Base-by-base conservation (phyloP, 1,140 invertebrate genomes). In the Apis cerana region DNA sequence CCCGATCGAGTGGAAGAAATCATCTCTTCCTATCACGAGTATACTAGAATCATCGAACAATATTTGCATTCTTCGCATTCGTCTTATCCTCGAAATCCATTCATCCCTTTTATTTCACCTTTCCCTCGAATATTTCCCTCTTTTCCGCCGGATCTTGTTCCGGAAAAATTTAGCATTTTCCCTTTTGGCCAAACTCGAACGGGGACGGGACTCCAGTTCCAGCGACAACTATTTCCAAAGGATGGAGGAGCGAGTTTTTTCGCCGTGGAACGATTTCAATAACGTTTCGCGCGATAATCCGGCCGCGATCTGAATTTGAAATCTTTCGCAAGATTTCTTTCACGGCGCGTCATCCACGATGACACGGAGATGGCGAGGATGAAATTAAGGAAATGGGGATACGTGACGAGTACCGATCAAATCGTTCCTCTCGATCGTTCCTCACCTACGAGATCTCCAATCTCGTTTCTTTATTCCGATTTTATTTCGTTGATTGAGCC, bases 241-340 rank as follows among this genome's bases (percentile, higher is more conserved):
- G 19, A 27, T 21, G 19, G 43, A 3, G 8, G 15, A 7, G 15
- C 27, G 27, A 27, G 27, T 27, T 1, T 12, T 62, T 62, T 21
- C 19, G 48, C 71, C 52, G 11, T 7, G n/a, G 10, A 9, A 7
- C 17, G 56, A 43, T 79, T 79, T 72, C 77, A 62, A 52, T 62
- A 69, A 50, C 52, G 71, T 17, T n/a, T 15, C 48, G 54, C 67
- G 48, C 76, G 43, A 43, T 50, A 58, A 79, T 58, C 33, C n/a
- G 54, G 19, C 48, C 54, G 59, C 70, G 77, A 71, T 79, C 67
- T 52, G 77, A 79, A 79, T 71, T 79, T 71, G 56, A 61, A 79
- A 71, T 79, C n/a, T 23, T 2, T 21, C 3, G 8, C 8, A 48
- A 48, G 19, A 79, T 61, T 79, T 13, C 43, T 79, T 8, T 27